Conservation (phyloP, 2,888 invertebrate species). For the Leucoma salicis region DNA sequence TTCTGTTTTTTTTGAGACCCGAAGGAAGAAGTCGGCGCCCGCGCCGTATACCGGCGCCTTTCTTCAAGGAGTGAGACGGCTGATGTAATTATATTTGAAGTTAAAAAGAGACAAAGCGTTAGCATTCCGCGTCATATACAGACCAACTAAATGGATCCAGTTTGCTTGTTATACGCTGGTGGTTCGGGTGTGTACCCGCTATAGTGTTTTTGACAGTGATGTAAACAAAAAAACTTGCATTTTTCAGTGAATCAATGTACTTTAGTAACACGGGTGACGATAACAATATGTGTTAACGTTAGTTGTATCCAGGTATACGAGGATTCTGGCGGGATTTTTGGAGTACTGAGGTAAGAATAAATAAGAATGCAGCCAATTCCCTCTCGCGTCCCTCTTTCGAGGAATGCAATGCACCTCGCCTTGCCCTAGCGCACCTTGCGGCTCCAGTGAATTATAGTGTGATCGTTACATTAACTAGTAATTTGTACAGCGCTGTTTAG, state of each 20-base stretch:
- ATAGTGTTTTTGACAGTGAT: constrained; percentile 59
- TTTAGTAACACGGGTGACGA: constrained; percentile 48
- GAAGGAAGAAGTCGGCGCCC: constrained; percentile 75
- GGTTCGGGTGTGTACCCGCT: constrained; percentile 54
- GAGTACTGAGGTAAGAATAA: constrained; percentile 67
- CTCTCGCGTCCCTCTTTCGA: constrained; percentile 75
- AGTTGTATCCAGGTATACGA: constrained; percentile 29
- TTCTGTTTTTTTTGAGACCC: constrained; percentile 73
- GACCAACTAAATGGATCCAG: constrained; percentile 69
- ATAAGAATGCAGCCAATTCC: constrained; percentile 72
- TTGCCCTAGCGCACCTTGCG: constrained; percentile 75
- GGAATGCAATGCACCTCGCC: constrained; percentile 72
- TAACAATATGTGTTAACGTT: constrained; percentile 55
- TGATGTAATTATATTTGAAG: constrained; percentile 27
- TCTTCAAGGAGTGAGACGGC: constrained; percentile 60
- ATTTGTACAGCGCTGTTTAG: constrained; percentile 1
- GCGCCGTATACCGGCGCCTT: constrained; percentile 77
- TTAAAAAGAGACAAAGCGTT: constrained; percentile 57
- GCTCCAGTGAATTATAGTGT: constrained; percentile 52
- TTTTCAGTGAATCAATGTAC: constrained; percentile 48
- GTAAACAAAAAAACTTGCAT: constrained; percentile 64
- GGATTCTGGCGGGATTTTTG: constrained; percentile 41
- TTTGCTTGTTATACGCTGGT: constrained; percentile 70
- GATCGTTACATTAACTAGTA: constrained; percentile 31
- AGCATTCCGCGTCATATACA: constrained; percentile 70